phyloP scores from a whole-genome alignment of 2,797 vertebrate genomes.

The Furcifer pardalis region DNA sequence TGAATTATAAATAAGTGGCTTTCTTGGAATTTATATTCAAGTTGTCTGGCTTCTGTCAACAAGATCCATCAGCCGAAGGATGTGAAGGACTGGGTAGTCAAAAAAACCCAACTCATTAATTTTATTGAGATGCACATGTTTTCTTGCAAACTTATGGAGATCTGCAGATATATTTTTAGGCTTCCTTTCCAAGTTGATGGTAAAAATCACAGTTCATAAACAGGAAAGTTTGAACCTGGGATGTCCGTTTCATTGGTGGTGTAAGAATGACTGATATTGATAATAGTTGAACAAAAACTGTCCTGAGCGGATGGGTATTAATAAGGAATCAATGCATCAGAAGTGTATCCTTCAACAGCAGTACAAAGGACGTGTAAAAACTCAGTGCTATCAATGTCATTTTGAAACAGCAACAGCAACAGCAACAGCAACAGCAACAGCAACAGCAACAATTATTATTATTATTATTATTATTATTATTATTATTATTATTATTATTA shows the following conservation, averaged over 20 bases:
- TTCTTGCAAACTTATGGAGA: background rate
- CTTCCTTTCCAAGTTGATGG: background rate
- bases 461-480: no score
- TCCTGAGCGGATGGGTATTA: no score
- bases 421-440: no score
- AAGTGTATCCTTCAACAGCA: background rate
- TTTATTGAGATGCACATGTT: slow-evolving; percentile 8
- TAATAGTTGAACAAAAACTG: no score
- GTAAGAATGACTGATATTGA: no score
- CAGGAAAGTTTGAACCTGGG: background rate
- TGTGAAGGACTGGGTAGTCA: slow-evolving; percentile 18
- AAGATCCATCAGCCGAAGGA: background rate
- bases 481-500: no score
- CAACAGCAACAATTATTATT: no score
- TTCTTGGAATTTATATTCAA: slow-evolving; percentile 54
- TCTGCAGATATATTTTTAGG: slow-evolving; percentile 9
- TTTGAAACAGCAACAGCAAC: no score
- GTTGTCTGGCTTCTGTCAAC: slow-evolving; percentile 47
- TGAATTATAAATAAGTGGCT: slow-evolving; percentile 68
- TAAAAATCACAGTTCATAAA: slow-evolving; percentile 15
- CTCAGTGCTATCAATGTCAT: background rate
- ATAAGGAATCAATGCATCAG: no score
- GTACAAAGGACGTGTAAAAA: background rate
- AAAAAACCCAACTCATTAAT: slow-evolving; percentile 12
- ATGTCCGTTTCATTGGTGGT: background rate